phyloP scores from a whole-genome alignment of 2,113 vertebrate genomes.

The Phyllostomus discolor region DNA sequence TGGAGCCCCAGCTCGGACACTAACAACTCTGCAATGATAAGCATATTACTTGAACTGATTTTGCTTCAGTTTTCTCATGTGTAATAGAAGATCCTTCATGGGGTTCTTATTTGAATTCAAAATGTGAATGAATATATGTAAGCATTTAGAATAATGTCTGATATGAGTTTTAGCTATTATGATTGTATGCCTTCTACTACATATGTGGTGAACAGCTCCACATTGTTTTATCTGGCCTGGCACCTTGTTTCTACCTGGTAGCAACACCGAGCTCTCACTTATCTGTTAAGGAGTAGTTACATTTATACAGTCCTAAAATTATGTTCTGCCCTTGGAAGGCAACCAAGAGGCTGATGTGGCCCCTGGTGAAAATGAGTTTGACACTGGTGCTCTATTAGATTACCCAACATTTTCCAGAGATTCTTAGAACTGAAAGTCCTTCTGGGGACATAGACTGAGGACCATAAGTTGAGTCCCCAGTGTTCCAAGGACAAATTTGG shows the following conservation, averaged over 20 bases:
- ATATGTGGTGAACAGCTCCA: no score
- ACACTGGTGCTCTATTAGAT: background rate
- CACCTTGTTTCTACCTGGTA: no score
- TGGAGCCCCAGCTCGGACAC: background rate
- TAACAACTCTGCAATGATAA: background rate
- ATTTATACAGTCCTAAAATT: no score
- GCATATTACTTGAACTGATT: background rate
- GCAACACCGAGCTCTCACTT: no score
- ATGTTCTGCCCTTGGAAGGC: no score
- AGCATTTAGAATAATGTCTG: background rate
- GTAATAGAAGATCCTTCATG: background rate
- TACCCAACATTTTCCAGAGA: background rate
- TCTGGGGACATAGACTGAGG: background rate
- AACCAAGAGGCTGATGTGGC: no score
- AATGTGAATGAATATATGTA: background rate
- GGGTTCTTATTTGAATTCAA: background rate
- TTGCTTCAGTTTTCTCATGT: background rate
- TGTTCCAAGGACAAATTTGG: background rate
- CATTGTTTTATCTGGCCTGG: no score
- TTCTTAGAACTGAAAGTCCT: background rate
- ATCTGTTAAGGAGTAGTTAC: no score
- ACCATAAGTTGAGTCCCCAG: background rate
- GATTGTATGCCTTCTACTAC: background rate
- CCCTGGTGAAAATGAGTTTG: no score
- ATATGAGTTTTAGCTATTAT: background rate